Percentiles rank a stretch among this genome's conserved stretches.
Conservation (phyloP, 1,140 invertebrate species). For the Drosophila sechellia region DNA sequence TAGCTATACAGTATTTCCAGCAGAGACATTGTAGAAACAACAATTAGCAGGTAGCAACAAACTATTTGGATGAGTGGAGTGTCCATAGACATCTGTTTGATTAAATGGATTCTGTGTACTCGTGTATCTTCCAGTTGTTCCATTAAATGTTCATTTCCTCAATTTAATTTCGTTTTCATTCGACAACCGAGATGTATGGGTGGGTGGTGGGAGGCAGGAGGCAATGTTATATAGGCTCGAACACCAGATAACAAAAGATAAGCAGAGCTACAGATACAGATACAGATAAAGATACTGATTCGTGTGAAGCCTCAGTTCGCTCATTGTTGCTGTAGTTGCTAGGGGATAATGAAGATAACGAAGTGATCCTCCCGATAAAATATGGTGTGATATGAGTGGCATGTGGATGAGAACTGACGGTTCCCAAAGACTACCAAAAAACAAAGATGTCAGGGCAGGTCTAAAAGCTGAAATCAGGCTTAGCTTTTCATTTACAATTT, state of each 20-base stretch:
- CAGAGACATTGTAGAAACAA: conserved; percentile 8
- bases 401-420: neutral
- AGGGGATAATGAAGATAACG: conserved; percentile 14
- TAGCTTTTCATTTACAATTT: no score
- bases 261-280: conserved; percentile 25
- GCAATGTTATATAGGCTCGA: conserved; percentile 11
- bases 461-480: neutral
- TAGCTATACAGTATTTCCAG: neutral
- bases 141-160: conserved; percentile 78
- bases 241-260: conserved; percentile 29
- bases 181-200: conserved; percentile 17
- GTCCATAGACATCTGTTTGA: conserved; percentile 11
- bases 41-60: conserved; percentile 49
- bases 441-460: neutral
- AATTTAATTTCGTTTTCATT: conserved; percentile 68
- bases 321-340: conserved; percentile 12
- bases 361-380: conserved; percentile 32
- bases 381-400: conserved; percentile 28
- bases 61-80: conserved; percentile 16
- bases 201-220: conserved; percentile 4
- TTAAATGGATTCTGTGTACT: conserved; percentile 1
- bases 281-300: conserved; percentile 20
- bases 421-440: neutral
- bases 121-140: conserved; percentile 45
- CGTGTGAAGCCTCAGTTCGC: neutral